Conservation (phyloP, 2,888 invertebrate species). For the Cistogaster globosa region DNA sequence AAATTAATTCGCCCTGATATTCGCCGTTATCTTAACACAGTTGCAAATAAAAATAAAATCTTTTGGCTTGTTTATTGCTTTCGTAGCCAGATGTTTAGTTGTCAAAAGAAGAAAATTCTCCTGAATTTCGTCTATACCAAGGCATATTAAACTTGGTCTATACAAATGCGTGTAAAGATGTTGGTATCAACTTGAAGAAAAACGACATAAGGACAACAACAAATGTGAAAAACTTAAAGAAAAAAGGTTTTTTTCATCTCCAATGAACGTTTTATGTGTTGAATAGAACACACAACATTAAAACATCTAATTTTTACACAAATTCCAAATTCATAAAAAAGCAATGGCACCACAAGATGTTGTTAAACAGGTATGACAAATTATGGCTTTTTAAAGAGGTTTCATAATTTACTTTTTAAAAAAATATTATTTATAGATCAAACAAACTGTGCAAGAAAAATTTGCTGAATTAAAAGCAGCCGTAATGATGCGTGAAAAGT, state of each 20-base stretch:
- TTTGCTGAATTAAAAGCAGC: conserved; percentile 81
- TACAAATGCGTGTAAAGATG: too few relatives aligned
- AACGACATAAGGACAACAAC: conserved; percentile 30
- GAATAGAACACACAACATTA: conserved; percentile 17
- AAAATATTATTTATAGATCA: conserved; percentile 76
- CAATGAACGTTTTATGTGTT: conserved; percentile 29
- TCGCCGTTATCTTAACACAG: too few relatives aligned
- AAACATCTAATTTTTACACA: conserved; percentile 27
- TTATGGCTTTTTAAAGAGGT: not conserved
- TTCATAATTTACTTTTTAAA: not conserved
- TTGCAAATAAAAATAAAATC: too few relatives aligned
- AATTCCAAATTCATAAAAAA: not conserved
- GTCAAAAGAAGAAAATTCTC: too few relatives aligned
- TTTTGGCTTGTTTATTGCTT: too few relatives aligned
- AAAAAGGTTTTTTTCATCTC: conserved; percentile 11
- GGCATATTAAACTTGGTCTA: too few relatives aligned
- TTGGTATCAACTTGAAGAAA: not conserved
- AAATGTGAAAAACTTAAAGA: conserved; percentile 10
- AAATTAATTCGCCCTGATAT: too few relatives aligned
- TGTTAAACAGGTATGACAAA: conserved; percentile 43
- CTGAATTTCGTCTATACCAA: too few relatives aligned
- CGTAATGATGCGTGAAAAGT: conserved; percentile 81
- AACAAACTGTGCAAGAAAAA: conserved; percentile 80
- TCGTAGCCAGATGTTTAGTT: too few relatives aligned
- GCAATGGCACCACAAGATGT: conserved; percentile 51